Conservation (phyloP, 2,888 invertebrate species). For the Aporophyla lueneburgensis region DNA sequence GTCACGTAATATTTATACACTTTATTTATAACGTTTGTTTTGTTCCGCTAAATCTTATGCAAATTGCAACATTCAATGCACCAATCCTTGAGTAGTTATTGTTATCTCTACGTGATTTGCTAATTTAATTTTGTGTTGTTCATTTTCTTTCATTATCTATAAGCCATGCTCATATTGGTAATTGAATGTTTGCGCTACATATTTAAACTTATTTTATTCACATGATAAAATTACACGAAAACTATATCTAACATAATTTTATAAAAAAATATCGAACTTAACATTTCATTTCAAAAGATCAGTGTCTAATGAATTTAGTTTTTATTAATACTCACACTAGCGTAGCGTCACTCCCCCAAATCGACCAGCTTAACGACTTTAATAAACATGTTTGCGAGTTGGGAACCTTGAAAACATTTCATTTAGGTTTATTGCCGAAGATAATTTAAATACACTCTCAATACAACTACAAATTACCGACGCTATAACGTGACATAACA, state of each 20-base stretch:
- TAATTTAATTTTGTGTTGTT: constrained; percentile 40
- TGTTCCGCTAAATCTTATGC: constrained; percentile 65
- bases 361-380: constrained; percentile 41
- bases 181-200: constrained; percentile 49
- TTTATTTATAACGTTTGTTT: constrained; percentile 64
- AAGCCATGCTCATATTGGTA: constrained; percentile 36
- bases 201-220: constrained; percentile 12
- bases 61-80: constrained; percentile 54
- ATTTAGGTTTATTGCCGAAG: constrained; percentile 36
- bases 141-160: constrained; percentile 23
- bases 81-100: constrained; percentile 50
- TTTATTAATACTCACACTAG: constrained; percentile 6
- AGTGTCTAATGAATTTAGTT: constrained; percentile 11
- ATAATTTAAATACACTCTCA: constrained; percentile 12
- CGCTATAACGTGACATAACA: constrained; percentile 16
- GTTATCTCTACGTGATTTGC: constrained; percentile 43
- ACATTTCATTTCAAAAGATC: constrained; percentile 17
- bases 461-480: constrained; percentile 12
- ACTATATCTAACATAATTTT: constrained; percentile 3
- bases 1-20: constrained; percentile 68
- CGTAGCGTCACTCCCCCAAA: constrained; percentile 42
- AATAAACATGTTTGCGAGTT: constrained; percentile 43
- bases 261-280: background rate
- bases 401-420: constrained; percentile 57
- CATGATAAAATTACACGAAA: constrained; percentile 7